These are phyloP conservation scores for Muscicapa striata DNA, from an alignment of 2,797 vertebrate genomes.

Conservation along the genomic window DNA sequence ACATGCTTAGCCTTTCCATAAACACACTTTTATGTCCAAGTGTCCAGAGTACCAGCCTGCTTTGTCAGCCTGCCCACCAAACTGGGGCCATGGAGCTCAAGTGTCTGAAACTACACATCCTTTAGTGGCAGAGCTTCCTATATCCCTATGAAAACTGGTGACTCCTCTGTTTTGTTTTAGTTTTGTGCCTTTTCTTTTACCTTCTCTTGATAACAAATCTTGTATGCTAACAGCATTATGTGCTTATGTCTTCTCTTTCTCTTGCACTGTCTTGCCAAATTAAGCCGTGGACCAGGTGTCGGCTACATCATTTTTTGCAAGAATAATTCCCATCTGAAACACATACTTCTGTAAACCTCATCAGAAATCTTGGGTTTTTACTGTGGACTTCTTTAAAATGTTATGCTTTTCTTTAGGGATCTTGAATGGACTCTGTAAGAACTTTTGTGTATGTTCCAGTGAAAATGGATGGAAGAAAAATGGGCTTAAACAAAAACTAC, in stretches of 20 bases:
- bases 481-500: neutral
- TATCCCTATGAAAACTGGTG: neutral
- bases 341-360: neutral
- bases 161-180: neutral
- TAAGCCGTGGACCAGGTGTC: neutral
- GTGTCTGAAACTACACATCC: neutral
- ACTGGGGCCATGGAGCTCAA: neutral
- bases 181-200: neutral
- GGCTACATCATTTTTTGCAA: conserved; percentile 6
- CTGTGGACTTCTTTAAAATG: neutral
- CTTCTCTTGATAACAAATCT: neutral
- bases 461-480: neutral
- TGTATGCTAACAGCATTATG: neutral
- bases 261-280: conserved; percentile 3
- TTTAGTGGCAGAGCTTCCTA: neutral
- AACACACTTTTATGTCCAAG: neutral
- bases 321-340: neutral
- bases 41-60: neutral
- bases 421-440: neutral
- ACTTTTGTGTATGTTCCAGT: neutral
- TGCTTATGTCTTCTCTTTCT: neutral
- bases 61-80: neutral
- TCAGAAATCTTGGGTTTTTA: neutral
- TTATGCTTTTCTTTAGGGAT: neutral
- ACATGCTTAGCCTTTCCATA: neutral